Conservation (phyloP, 2,888 invertebrate genomes). For the Oxytorus armatus region DNA sequence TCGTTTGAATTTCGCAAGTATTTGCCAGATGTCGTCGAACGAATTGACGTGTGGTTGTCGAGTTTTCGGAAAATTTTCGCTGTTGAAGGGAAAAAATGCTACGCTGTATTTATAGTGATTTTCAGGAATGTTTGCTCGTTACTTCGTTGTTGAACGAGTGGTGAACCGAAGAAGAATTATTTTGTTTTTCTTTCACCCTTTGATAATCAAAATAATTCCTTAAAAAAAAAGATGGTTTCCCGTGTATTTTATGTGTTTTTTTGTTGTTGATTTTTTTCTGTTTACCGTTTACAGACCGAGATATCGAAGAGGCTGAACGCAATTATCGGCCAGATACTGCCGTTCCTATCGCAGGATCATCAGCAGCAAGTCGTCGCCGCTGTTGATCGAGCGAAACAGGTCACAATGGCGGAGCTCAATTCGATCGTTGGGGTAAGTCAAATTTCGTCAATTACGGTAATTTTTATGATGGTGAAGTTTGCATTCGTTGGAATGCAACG, state of each 20-base stretch:
- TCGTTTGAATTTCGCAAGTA: no score
- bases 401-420: constrained; percentile 98
- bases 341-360: constrained; percentile 97
- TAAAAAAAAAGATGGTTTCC: not conserved
- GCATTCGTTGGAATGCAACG: no score
- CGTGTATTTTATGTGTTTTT: not conserved
- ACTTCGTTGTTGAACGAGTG: no score
- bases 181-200: no score
- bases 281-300: constrained; percentile 92
- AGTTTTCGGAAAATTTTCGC: no score
- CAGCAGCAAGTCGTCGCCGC: constrained; percentile 98
- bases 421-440: constrained; percentile 97
- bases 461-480: no score
- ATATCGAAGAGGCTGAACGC: constrained; percentile 98
- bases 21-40: no score
- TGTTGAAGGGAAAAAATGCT: no score
- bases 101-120: no score
- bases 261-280: constrained; percentile 48
- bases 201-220: not conserved
- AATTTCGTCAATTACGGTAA: constrained; percentile 16
- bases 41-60: not conserved
- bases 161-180: no score
- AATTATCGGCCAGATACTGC: constrained; percentile 97
- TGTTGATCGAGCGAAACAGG: constrained; percentile 98
- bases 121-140: no score